phyloP scores from a whole-genome alignment of 2,797 vertebrate species.

The Prionace glauca region DNA sequence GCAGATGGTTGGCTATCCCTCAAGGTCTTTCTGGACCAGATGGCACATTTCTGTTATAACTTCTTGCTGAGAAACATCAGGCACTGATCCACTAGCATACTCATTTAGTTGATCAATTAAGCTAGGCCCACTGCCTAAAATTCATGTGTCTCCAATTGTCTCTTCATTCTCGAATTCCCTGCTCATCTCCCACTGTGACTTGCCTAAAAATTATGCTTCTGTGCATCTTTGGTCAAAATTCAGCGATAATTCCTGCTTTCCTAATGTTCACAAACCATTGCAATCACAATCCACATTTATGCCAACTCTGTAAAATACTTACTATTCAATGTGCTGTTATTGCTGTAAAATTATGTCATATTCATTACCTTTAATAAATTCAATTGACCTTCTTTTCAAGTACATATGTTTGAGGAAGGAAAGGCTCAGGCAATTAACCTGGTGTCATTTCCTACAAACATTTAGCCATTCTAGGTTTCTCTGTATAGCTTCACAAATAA shows the following conservation, averaged over 20 bases:
- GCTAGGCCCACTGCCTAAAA: background rate
- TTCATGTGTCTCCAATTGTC: background rate
- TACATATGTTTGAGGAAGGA: background rate
- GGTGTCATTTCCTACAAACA: background rate
- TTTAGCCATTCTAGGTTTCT: background rate
- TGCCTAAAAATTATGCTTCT: background rate
- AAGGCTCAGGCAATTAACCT: background rate
- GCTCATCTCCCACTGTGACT: background rate
- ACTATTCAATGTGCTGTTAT: background rate
- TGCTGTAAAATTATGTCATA: background rate
- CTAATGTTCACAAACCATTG: background rate
- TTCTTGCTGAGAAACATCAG: background rate
- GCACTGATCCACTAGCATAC: background rate
- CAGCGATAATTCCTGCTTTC: background rate
- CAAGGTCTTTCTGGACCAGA: background rate
- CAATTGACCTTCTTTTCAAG: background rate
- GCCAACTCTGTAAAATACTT: background rate
- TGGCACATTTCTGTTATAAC: background rate
- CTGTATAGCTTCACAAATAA: background rate
- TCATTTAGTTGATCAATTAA: background rate
- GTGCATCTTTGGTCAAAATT: background rate
- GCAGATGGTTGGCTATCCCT: background rate
- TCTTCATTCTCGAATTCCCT: background rate
- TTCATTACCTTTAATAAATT: background rate
- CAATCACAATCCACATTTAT: background rate